These are phyloP conservation scores for Scomber colias DNA, from an alignment of 2,113 vertebrate genomes.

Conservation along the genomic window DNA sequence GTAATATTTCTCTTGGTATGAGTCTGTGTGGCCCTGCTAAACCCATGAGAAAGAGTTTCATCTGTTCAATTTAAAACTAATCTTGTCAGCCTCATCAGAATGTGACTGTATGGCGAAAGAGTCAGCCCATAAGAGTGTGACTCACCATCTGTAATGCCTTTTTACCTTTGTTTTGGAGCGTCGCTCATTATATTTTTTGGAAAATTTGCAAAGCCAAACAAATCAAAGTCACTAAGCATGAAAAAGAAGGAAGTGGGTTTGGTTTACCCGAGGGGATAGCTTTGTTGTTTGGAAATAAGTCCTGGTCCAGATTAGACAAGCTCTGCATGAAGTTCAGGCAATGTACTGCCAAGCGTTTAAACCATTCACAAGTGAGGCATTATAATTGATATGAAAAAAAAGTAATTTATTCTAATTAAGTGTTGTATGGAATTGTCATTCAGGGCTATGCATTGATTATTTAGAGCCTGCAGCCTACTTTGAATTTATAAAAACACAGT, in stretches of 20 bases:
- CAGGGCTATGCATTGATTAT: not conserved
- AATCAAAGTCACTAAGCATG: conserved; percentile 49
- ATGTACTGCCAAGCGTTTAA: conserved; percentile 37
- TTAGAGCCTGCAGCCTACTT: not conserved
- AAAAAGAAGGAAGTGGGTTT: conserved; percentile 25
- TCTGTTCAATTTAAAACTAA: conserved; percentile 60
- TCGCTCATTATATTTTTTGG: conserved; percentile 40
- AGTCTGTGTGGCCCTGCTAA: not conserved
- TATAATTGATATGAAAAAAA: conserved; percentile 45
- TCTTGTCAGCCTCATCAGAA: conserved; percentile 31
- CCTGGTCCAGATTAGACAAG: conserved; percentile 56
- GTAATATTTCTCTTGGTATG: conserved; percentile 29
- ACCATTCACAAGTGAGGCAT: conserved; percentile 31
- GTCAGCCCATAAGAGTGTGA: conserved; percentile 13
- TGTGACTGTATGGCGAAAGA: not conserved
- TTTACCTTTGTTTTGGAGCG: conserved; percentile 44
- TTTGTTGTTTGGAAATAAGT: conserved; percentile 64
- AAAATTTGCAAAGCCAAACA: conserved; percentile 51
- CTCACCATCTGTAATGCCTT: conserved; percentile 28
- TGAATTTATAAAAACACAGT: not conserved
- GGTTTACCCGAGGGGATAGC: conserved; percentile 50
- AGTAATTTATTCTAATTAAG: conserved; percentile 45
- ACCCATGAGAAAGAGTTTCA: conserved; percentile 50
- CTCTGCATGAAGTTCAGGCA: conserved; percentile 26
- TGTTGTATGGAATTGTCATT: not conserved